A percentile compares a stretch with the other conserved stretches of the same genome.
phyloP scores from a whole-genome alignment of 2,888 invertebrate genomes.

The Folsomia candida region DNA sequence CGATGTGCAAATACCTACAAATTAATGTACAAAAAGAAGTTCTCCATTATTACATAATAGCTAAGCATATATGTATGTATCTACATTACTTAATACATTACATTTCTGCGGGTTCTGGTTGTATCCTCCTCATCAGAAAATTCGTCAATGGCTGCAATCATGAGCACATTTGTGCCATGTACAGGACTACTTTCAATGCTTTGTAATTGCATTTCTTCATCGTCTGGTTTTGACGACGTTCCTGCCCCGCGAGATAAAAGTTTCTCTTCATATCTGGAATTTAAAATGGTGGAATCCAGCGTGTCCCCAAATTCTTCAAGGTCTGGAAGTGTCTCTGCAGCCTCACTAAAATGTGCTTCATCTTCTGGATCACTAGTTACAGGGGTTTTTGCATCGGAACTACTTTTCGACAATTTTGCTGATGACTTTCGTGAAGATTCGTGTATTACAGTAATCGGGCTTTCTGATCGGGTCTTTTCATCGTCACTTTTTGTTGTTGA shows the following conservation, averaged over 20 bases:
- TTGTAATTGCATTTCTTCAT: constrained; percentile 39
- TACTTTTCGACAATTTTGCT: constrained; percentile 35
- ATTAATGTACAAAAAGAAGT: constrained; percentile 9
- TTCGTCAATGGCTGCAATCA: constrained; percentile 50
- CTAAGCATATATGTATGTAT: too few species aligned
- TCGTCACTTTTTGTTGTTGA: constrained; percentile 9
- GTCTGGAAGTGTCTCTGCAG: constrained; percentile 43
- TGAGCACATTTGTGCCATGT: constrained; percentile 37
- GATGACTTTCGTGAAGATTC: constrained; percentile 35
- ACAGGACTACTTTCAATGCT: constrained; percentile 44
- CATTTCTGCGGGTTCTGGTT: not conserved
- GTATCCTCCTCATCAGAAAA: constrained; percentile 49
- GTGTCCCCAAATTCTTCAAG: constrained; percentile 43
- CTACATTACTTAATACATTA: too few species aligned
- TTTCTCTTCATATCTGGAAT: constrained; percentile 1
- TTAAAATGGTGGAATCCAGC: constrained; percentile 5
- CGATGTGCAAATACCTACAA: constrained; percentile 25
- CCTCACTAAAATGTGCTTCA: constrained; percentile 47
- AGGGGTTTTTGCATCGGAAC: constrained; percentile 32
- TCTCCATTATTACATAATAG: too few species aligned
- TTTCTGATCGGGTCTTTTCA: constrained; percentile 27
- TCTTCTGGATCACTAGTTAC: constrained; percentile 46
- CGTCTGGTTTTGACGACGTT: constrained; percentile 23
- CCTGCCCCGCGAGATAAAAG: constrained; percentile 18
- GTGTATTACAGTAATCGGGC: constrained; percentile 26